Evolutionary conservation across 2,797 vertebrate genomes (phyloP).

Genomic region (Artibeus lituratus): DNA sequence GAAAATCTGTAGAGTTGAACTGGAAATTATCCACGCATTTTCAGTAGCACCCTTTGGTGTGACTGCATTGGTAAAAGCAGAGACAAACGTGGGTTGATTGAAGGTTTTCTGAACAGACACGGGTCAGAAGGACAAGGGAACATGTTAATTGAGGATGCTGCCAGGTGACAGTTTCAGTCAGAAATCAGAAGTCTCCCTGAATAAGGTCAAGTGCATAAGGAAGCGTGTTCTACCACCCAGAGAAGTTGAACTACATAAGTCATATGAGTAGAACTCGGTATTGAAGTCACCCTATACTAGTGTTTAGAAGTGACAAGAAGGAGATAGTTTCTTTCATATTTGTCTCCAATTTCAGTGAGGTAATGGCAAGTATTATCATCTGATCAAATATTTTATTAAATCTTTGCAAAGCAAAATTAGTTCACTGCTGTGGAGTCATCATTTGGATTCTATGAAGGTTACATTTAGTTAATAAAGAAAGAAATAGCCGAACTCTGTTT

Average conservation of each 20-base stretch:
- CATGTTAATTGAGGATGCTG: background rate
- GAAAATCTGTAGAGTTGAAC: background rate
- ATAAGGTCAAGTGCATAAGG: background rate
- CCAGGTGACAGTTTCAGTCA: background rate
- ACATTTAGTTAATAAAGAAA: slow-evolving; percentile 60
- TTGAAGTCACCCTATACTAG: slow-evolving; percentile 11
- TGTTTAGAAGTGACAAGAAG: slow-evolving; percentile 9
- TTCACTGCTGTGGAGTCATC: slow-evolving; percentile 41
- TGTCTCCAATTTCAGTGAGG: slow-evolving; percentile 51
- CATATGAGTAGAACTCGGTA: slow-evolving; percentile 22
- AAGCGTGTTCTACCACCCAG: background rate
- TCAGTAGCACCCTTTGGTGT: background rate
- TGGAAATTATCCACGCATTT: background rate
- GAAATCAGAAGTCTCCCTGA: slow-evolving; percentile 16
- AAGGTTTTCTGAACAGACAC: background rate
- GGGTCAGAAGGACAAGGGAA: background rate
- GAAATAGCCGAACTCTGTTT: slow-evolving; percentile 67
- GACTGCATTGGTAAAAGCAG: background rate
- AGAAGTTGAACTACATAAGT: background rate
- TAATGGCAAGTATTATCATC: slow-evolving; percentile 45
- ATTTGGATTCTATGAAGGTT: slow-evolving; percentile 59
- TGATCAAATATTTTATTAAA: slow-evolving; percentile 61
- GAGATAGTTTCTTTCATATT: slow-evolving; percentile 4
- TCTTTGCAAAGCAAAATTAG: slow-evolving; percentile 56
- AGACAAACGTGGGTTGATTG: background rate